These are phyloP conservation scores for Muntiacus muntjak DNA, from an alignment of 2,113 vertebrate genomes.

Conservation along the genomic window DNA sequence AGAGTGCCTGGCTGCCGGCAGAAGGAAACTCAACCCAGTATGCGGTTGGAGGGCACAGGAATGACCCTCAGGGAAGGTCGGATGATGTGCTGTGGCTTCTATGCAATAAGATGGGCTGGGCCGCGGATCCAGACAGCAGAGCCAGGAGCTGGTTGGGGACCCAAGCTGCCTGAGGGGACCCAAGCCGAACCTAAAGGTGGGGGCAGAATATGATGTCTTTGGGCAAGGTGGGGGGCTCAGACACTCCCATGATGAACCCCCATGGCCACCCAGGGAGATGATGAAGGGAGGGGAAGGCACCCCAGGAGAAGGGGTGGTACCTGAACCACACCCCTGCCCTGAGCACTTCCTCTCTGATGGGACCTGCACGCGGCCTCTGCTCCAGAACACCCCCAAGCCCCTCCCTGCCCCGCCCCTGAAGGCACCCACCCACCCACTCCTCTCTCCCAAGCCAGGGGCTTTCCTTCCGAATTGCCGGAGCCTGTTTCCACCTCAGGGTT, in stretches of 20 bases:
- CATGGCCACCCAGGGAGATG: not conserved
- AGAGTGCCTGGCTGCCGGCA: not conserved
- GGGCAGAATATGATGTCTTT: not conserved
- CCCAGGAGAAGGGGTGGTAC: not conserved
- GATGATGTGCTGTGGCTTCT: fast-evolving
- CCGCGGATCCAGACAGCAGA: not conserved
- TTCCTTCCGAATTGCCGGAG: not conserved
- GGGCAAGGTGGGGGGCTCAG: not conserved
- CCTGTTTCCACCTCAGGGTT: not conserved
- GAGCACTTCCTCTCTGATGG: not conserved
- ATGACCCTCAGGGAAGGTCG: not conserved
- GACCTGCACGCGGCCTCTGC: fast-evolving
- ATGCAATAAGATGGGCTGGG: not conserved
- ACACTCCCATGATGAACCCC: not conserved
- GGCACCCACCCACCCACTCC: not conserved
- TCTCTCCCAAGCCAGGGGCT: not conserved
- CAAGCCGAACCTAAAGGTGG: not conserved
- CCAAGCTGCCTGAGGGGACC: not conserved
- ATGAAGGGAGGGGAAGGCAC: not conserved
- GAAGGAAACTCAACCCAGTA: not conserved
- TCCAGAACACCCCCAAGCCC: not conserved
- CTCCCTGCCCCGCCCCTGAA: not conserved
- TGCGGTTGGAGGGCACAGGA: not conserved
- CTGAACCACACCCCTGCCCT: not conserved
- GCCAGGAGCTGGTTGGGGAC: not conserved